phyloP scores from a whole-genome alignment of 2,113 vertebrate species.

The Mesitornis unicolor region DNA sequence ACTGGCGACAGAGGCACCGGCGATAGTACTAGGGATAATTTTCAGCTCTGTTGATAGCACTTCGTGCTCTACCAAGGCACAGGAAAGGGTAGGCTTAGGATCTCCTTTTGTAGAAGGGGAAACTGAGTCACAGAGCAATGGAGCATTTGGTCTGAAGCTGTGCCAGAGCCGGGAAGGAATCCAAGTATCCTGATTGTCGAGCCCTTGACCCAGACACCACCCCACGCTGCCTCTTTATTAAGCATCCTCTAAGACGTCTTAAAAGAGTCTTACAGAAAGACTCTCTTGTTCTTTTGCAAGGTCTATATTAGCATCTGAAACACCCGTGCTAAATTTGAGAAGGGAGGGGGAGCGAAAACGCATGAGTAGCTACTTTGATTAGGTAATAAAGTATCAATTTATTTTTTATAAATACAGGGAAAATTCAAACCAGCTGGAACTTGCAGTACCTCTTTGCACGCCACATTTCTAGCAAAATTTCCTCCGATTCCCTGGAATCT shows the following conservation, averaged over 20 bases:
- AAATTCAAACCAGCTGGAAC: constrained; percentile 64
- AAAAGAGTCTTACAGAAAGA: constrained; percentile 33
- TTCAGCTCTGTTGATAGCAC: not conserved
- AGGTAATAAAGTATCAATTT: constrained; percentile 70
- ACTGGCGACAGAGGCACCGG: not conserved
- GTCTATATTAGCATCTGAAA: constrained; percentile 55
- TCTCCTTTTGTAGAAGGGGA: not conserved
- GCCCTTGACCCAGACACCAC: constrained; percentile 43
- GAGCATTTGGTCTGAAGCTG: not conserved
- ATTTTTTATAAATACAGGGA: constrained; percentile 61
- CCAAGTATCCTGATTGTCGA: not conserved
- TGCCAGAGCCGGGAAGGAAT: not conserved
- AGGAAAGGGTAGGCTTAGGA: not conserved
- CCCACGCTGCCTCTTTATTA: constrained; percentile 50
- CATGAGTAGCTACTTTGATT: constrained; percentile 67
- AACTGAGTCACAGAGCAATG: constrained; percentile 21
- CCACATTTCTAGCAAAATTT: constrained; percentile 34
- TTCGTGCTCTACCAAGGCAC: not conserved
- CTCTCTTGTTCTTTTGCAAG: constrained; percentile 47
- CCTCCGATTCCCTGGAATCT: not conserved
- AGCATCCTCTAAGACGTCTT: constrained; percentile 53
- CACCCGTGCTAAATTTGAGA: constrained; percentile 39
- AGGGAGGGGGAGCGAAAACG: not conserved
- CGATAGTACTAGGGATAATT: not conserved
- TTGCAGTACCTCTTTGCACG: constrained; percentile 30